phyloP scores from a whole-genome alignment of 2,113 vertebrate genomes.

The Nasalis larvatus region DNA sequence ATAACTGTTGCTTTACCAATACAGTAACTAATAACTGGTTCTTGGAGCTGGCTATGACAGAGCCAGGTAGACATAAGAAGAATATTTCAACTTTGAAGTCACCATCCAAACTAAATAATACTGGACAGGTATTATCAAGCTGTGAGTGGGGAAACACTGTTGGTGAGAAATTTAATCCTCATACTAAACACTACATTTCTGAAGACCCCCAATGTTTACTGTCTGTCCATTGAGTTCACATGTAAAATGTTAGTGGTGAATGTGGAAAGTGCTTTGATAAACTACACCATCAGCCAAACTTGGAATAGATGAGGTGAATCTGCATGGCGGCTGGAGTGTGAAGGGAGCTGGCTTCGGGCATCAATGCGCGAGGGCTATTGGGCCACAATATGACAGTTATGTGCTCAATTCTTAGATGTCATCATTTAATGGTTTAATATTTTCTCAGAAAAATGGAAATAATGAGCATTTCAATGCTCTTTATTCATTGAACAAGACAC shows the following conservation, averaged over 20 bases:
- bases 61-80: background rate
- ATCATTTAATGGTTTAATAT: background rate
- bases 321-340: background rate
- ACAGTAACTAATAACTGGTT: background rate
- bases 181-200: background rate
- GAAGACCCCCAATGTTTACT: background rate
- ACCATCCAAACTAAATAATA: background rate
- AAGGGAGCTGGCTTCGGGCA: background rate
- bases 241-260: background rate
- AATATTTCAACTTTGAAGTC: background rate
- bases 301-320: background rate
- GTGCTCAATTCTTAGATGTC: background rate
- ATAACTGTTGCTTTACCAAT: background rate
- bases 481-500: background rate
- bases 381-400: background rate
- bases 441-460: background rate
- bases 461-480: background rate
- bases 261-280: background rate
- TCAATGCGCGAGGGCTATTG: fast-evolving
- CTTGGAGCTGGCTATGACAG: background rate
- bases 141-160: background rate
- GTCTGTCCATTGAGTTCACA: background rate
- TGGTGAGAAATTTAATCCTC: background rate
- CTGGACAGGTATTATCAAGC: no score
- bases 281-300: background rate